phyloP scores from a whole-genome alignment of 2,113 vertebrate species.

The Steatornis caripensis region DNA sequence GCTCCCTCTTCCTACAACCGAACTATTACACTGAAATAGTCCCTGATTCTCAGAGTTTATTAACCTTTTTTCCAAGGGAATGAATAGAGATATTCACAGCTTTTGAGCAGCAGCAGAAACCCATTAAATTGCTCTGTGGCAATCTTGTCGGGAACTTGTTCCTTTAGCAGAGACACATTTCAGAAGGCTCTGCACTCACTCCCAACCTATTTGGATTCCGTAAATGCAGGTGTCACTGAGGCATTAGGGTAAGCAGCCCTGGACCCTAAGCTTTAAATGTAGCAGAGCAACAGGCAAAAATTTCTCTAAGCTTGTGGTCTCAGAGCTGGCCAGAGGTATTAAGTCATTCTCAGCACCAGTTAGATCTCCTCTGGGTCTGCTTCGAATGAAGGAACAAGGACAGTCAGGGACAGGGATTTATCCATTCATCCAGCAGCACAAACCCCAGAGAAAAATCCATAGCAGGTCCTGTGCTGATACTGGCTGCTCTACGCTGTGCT shows the following conservation, averaged over 20 bases:
- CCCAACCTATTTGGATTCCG: neutral
- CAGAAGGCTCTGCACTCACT: neutral
- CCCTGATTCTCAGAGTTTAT: conserved; percentile 21
- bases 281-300: neutral
- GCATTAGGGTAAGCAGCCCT: neutral
- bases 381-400: neutral
- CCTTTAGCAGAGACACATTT: neutral
- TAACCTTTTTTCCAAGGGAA: conserved; percentile 23
- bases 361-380: neutral
- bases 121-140: conserved; percentile 11
- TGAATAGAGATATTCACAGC: conserved; percentile 19
- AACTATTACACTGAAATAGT: neutral
- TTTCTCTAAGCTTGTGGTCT: neutral
- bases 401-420: neutral
- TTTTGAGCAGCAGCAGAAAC: conserved; percentile 34
- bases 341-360: neutral
- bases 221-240: neutral
- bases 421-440: neutral
- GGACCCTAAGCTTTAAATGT: neutral
- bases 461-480: neutral
- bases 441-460: neutral
- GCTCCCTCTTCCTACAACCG: neutral
- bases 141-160: neutral
- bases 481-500: neutral
- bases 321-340: neutral